Conservation (phyloP, 2,113 vertebrate species). For the Heterotilapia buettikoferi region DNA sequence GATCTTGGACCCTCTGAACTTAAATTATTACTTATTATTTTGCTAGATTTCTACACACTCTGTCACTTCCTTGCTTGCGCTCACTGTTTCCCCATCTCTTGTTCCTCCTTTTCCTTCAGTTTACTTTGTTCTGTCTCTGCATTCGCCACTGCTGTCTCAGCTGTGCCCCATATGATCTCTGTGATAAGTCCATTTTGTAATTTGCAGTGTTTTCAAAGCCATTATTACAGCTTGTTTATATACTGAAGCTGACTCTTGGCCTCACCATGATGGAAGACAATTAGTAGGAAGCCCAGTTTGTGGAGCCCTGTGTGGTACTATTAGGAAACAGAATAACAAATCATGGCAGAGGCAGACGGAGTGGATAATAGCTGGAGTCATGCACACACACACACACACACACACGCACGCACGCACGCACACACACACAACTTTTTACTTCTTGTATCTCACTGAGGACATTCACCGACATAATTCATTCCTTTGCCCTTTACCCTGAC, state of each 20-base stretch:
- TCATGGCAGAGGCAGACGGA: neutral
- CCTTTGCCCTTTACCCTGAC: neutral
- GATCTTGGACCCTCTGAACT: neutral
- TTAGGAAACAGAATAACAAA: slow-evolving; percentile 21
- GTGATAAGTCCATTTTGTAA: neutral
- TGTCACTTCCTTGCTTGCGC: neutral
- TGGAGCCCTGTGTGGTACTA: slow-evolving; percentile 20
- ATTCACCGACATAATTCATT: neutral
- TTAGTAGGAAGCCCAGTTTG: slow-evolving; percentile 15
- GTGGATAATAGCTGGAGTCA: slow-evolving; percentile 14
- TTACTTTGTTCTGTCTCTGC: neutral
- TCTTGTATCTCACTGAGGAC: neutral
- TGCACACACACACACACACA: neutral
- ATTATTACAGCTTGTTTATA: slow-evolving; percentile 32
- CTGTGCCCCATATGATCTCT: slow-evolving; percentile 38
- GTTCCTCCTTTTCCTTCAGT: neutral
- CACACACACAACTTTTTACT: neutral
- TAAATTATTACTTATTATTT: neutral
- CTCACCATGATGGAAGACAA: slow-evolving; percentile 1
- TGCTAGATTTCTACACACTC: neutral
- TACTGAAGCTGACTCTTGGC: slow-evolving; percentile 18
- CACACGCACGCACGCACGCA: neutral
- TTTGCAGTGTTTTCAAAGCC: slow-evolving; percentile 33
- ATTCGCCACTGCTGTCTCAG: neutral
- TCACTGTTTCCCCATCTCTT: neutral